Base-by-base conservation (phyloP, 1,140 invertebrate species). In the Hestina assimilis region DNA sequence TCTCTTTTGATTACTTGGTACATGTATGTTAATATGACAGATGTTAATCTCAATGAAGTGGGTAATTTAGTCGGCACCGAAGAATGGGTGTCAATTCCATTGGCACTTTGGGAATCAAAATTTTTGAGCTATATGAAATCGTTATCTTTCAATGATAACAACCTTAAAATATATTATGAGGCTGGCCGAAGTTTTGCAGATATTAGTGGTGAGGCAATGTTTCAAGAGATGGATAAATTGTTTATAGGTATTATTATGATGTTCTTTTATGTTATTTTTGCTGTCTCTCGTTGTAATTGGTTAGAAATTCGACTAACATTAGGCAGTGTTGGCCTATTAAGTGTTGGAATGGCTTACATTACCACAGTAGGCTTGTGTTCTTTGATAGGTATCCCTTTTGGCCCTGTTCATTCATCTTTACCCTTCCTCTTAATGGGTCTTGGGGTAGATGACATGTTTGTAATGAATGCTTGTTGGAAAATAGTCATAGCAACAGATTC, bases 351-450 rank as follows among this genome's bases (percentile, higher is more conserved):
- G 83, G 92, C 95, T n/a, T 94, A 96, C 57, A 75, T 93, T 1
- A 91, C 93, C 14, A 92, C 93, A 0, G 92, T 93, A 61, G 93
- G 94, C 31, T 66, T 95, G 52, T 96, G 94, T 72, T 95, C 94
- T 7, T 67, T 93, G 1, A 80, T 95, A 59, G 92, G 93, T 17
- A 88, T 96, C 8, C 91, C 93, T 3, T 96, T 95, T 83, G 94
- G 95, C 1, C 95, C 95, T 1, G 93, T 96, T 8, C 95, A 96
- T 79, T 92, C 93, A 17, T 93, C 95, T 20, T 86, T 96, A 63
- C 95, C 95, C 4, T 96, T 96, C 87, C 87, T 96, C 31, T 73
- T 96, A 19, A 92, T 96, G 89, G 95, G 95, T 68, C 90, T 95
- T 59, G 94, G 94, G 33, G 91, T 96, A 48, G 94, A 96, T 76